Evolutionary conservation across 1,140 invertebrate genomes (phyloP), one percentile per base, ranked within the genome.

Genomic region (Aporrectodea caliginosa): DNA sequence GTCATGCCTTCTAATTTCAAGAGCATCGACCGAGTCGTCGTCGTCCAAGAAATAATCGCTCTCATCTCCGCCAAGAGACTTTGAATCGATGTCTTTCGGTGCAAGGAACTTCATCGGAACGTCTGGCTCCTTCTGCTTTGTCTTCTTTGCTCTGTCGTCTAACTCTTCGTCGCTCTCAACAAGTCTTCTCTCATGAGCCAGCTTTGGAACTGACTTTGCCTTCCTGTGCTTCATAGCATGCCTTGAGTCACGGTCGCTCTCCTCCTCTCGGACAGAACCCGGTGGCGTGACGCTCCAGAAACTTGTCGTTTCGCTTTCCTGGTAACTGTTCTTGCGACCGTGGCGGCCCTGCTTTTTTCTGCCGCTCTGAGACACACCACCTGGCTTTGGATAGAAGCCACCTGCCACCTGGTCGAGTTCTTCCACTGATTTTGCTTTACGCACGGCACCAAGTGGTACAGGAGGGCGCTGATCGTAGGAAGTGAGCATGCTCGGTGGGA

Each of bases 361-460:
- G 29, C 29, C 29, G 1, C 14, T 16, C 34, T 58, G 22, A 16
- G 14, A 35, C 27, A 29, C 22, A n/a, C 35, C 43, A 30, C 16
- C 43, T 22, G 33, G 14, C n/a, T 76, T 35, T 6, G 34, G 73
- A n/a, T 33, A 74, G 31, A 33, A 16, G 0, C 30, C 31, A 31
- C 29, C n/a, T 33, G 31, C 27, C 35, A n/a, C 29, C 16, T 34
- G 35, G 43, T 76, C 75, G 1, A 76, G 35, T 35, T 76, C 35
- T 58, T 76, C 75, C 2, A 76, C 75, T 76, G 75, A 76, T 35
- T 76, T 76, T 58, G 35, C 75, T 58, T 35, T 76, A 29, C 75
- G 33, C 1, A 35, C 29, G 35, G 16, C 31, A 30, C 27, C 29
- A 14, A 35, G 27, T 27, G 43, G 22, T 30, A 22, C 35, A 16